Evolutionary conservation across 2,888 invertebrate genomes (phyloP), one percentile per base, ranked within the genome.

Genomic region (Drosophila tripunctata): DNA sequence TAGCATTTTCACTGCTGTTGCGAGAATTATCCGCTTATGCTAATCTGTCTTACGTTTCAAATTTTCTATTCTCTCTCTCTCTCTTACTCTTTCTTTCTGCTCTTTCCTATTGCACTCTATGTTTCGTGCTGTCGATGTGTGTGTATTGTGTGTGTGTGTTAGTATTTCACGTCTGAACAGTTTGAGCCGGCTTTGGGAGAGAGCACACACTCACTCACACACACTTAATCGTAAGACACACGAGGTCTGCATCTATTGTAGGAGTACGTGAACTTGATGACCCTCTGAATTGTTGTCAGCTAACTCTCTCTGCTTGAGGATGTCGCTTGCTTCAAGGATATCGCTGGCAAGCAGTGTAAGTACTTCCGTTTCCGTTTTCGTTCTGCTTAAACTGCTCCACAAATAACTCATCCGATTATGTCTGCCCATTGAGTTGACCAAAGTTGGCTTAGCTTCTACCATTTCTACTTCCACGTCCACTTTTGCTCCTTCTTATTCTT

Each of bases 11-110:
- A 35, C 65, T 64, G 61, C 56, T 64, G 27, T 15, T 40, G 30
- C 24, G 64, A 41, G 72, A 80, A 74, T 86, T 86, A 83, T 83
- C 86, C 86, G 86, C 82, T 86, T 83, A 86, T 83, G 86, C 81
- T 83, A 86, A 83, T 86, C 82, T 83, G 66, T 76, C 78, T 86
- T 80, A 85, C 81, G 78, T 80, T 74, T 72, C 65, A 52, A 60
- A 68, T 73, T 68, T 52, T 67, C 52, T 56, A 35, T 57, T 31
- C 61, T 38, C 56, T 24, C 14, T 35, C 19, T 58, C 17, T 40
- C 8, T 38, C 17, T 57, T 30, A 12, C 27, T 44, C 38, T 31
- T 31, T 21, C 12, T 50, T 38, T 22, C 50, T 48, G 38, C 55
- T 50, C 55, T 57, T 40, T 33, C 31, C 54, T 22, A 4, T 22